Percentiles rank a stretch among this genome's conserved stretches.
phyloP scores from a whole-genome alignment of 2,113 vertebrate genomes.

The Xiphias gladius region DNA sequence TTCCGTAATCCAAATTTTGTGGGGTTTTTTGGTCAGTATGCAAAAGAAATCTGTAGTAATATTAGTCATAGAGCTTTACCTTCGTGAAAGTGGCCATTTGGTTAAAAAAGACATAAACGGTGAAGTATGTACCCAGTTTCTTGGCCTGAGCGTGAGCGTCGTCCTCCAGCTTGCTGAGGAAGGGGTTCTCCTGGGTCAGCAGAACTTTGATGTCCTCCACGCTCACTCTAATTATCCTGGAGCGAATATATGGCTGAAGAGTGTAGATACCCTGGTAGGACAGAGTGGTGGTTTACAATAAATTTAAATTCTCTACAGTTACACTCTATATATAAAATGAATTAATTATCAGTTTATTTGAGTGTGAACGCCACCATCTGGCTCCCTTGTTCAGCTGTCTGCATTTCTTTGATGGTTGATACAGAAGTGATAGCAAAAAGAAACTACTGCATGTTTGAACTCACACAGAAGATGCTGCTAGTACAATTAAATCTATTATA shows the following conservation, averaged over 20 bases:
- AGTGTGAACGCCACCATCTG: slow-evolving; percentile 34
- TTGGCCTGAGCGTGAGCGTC: slow-evolving; percentile 91
- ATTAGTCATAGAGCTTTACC: background rate
- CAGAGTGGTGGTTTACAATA: background rate
- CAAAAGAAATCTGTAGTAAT: background rate
- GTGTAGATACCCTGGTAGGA: slow-evolving; percentile 93
- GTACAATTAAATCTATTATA: background rate
- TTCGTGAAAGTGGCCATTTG: background rate
- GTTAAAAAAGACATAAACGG: too few relatives aligned
- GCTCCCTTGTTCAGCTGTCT: slow-evolving; percentile 17
- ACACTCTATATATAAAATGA: background rate
- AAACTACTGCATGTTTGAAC: background rate
- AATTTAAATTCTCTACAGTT: slow-evolving; percentile 3
- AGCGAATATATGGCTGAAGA: slow-evolving; percentile 94
- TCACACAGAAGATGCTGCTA: background rate
- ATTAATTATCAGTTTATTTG: slow-evolving; percentile 7
- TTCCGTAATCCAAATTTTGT: background rate
- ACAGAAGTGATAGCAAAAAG: background rate
- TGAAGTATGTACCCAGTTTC: slow-evolving; percentile 86
- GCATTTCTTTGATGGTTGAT: background rate
- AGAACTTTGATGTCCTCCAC: slow-evolving; percentile 95
- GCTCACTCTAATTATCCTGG: slow-evolving; percentile 90
- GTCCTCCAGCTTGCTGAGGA: slow-evolving; percentile 91
- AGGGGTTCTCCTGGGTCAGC: slow-evolving; percentile 98
- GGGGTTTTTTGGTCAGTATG: background rate